Evolutionary conservation across 1,140 invertebrate genomes (phyloP).

Genomic region (Semibalanus balanoides): DNA sequence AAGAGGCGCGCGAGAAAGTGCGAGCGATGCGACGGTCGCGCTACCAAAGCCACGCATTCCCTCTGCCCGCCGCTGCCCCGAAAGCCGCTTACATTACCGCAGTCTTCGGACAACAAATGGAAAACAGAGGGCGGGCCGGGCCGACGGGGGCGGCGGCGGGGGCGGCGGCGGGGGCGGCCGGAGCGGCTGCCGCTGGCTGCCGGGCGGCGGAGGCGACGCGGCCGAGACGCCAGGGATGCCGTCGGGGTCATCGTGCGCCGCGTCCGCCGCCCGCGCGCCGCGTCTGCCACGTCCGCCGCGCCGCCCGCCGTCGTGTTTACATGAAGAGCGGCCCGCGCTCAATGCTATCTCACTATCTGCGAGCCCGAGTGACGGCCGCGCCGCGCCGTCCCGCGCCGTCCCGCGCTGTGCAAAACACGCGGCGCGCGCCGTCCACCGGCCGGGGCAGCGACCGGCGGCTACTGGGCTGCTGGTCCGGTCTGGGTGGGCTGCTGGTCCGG

Average conservation of each 20-base stretch:
- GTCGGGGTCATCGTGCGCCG: slow-evolving; percentile 22
- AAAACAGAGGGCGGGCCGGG: neutral
- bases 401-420: neutral
- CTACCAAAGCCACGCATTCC: neutral
- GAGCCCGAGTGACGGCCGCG: neutral
- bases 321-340: neutral
- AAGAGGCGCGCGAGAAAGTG: neutral
- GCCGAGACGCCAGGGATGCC: slow-evolving; percentile 11
- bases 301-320: neutral
- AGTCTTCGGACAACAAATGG: neutral
- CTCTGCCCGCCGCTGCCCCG: neutral
- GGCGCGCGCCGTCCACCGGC: neutral
- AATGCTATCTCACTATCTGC: neutral
- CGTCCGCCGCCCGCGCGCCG: slow-evolving; percentile 9
- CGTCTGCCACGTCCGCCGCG: slow-evolving; percentile 10
- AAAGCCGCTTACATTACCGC: neutral
- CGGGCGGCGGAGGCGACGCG: slow-evolving; percentile 7
- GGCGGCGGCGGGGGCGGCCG: too few relatives aligned
- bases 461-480: too few relatives aligned
- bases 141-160: too few relatives aligned
- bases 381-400: too few relatives aligned
- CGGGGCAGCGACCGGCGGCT: neutral
- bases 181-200: too few relatives aligned
- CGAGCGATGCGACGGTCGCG: neutral
- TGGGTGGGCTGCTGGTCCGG: too few relatives aligned